Evolutionary conservation across 2,113 vertebrate species (phyloP).

Genomic region (Macroglossus sobrinus): DNA sequence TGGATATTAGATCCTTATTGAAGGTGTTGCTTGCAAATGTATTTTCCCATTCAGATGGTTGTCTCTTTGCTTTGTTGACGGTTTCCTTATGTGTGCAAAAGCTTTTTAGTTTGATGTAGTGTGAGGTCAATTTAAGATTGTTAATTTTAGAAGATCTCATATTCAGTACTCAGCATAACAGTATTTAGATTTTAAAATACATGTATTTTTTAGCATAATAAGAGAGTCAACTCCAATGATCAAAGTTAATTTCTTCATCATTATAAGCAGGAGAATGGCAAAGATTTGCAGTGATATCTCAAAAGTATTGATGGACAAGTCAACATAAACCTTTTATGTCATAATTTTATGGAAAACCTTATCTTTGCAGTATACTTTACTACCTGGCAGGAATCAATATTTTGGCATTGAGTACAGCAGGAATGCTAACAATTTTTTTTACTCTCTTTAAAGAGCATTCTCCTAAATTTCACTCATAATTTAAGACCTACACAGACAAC

Average conservation of each 20-base stretch:
- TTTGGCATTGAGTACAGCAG: not conserved
- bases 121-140: not conserved
- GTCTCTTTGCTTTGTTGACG: too few relatives aligned
- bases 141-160: not conserved
- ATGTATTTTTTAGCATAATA: not conserved
- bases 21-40: too few relatives aligned
- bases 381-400: not conserved
- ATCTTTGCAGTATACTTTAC: not conserved
- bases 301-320: not conserved
- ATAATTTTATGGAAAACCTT: not conserved
- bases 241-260: not conserved
- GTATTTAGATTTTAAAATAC: not conserved
- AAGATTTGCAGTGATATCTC: not conserved
- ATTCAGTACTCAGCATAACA: not conserved
- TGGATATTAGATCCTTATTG: too few relatives aligned
- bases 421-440: not conserved
- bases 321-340: not conserved
- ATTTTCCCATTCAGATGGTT: too few relatives aligned
- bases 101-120: too few relatives aligned
- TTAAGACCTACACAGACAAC: not conserved
- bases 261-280: not conserved
- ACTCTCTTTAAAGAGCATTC: not conserved
- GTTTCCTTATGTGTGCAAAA: too few relatives aligned
- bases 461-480: not conserved
- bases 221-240: not conserved